A percentile compares a stretch with the other conserved stretches of the same genome.
These are phyloP conservation scores for Distichodus sexfasciatus DNA, from an alignment of 2,797 vertebrate species.

Conservation along the genomic window DNA sequence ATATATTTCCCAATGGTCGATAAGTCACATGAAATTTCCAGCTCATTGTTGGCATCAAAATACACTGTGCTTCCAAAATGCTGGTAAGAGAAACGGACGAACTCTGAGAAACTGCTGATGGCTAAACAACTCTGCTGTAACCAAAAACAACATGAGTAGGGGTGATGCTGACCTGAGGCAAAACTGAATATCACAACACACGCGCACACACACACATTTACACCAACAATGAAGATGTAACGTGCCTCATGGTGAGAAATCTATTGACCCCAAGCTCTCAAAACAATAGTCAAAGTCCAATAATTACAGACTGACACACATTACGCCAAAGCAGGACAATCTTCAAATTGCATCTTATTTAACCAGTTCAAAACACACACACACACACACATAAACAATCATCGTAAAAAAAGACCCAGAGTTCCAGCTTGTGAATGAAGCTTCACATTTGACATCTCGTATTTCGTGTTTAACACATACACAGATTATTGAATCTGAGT, in stretches of 20 bases:
- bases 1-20: neutral
- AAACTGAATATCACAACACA: slow-evolving; percentile 25
- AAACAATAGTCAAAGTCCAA: too few relatives aligned
- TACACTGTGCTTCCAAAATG: neutral
- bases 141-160: slow-evolving; percentile 31
- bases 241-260: too few relatives aligned
- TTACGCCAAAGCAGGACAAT: slow-evolving; percentile 1
- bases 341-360: neutral
- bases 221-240: neutral
- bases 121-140: slow-evolving; percentile 36
- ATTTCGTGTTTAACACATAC: too few relatives aligned
- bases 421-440: too few relatives aligned
- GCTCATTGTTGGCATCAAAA: neutral
- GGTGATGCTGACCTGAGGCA: slow-evolving; percentile 21
- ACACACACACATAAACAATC: too few relatives aligned
- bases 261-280: too few relatives aligned
- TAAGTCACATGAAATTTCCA: neutral
- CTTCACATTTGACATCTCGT: too few relatives aligned
- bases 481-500: too few relatives aligned
- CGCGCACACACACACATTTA: slow-evolving; percentile 23
- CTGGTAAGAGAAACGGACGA: neutral
- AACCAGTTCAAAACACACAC: neutral
- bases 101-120: slow-evolving; percentile 2
- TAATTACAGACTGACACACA: neutral
- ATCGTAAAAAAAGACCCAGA: too few relatives aligned